Percentiles rank a stretch among this genome's conserved stretches.
Evolutionary conservation across 2,888 invertebrate genomes (phyloP).

Genomic region (Campaea margaritaria): DNA sequence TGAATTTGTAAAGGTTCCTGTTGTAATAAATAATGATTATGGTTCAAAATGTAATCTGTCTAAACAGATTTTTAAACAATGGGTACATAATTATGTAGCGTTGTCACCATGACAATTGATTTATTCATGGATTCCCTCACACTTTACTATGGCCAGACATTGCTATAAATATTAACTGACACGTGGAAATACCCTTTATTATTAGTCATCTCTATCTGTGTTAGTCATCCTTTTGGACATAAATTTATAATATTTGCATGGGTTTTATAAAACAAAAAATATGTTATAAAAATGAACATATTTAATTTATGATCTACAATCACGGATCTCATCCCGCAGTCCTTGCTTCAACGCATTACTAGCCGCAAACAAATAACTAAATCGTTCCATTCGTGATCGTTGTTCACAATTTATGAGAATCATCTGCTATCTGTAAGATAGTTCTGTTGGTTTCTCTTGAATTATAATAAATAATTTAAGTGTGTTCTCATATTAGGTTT

Average conservation of each 20-base stretch:
- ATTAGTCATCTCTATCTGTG: neutral
- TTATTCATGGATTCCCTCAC: constrained; percentile 32
- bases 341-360: constrained; percentile 18
- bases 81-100: constrained; percentile 4
- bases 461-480: too few relatives aligned
- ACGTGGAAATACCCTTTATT: constrained; percentile 39
- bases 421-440: constrained; percentile 12
- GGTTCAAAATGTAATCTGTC: constrained; percentile 1
- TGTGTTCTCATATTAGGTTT: too few relatives aligned
- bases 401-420: constrained; percentile 34
- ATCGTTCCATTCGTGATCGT: constrained; percentile 32
- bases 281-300: constrained; percentile 14
- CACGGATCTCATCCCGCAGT: constrained; percentile 33
- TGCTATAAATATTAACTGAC: constrained; percentile 28
- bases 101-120: constrained; percentile 32
- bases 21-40: constrained; percentile 2
- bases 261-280: constrained; percentile 1
- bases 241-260: too few relatives aligned
- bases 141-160: constrained; percentile 22
- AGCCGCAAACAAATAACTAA: constrained; percentile 38
- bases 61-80: neutral
- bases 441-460: too few relatives aligned
- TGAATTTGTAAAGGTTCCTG: constrained; percentile 6
- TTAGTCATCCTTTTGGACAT: constrained; percentile 27
- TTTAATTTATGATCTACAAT: constrained; percentile 17